Evolutionary conservation across 2,888 invertebrate species (phyloP).

Genomic region (Drosophila pseudotakahashii): DNA sequence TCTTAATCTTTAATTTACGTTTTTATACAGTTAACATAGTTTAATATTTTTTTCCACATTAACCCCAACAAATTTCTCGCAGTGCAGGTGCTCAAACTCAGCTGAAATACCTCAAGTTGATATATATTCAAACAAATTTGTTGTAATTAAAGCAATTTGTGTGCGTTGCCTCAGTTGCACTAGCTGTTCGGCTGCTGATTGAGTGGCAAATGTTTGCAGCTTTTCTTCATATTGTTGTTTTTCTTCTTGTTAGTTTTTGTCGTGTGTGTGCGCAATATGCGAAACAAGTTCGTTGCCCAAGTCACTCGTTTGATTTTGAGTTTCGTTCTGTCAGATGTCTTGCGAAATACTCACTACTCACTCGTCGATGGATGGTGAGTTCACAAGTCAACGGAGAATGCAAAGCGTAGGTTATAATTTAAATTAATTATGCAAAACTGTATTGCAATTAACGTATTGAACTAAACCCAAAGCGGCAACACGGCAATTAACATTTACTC

Average conservation of each 20-base stretch:
- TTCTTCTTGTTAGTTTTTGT: not conserved
- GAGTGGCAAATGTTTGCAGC: slow-evolving; percentile 68
- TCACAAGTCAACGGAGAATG: slow-evolving; percentile 43
- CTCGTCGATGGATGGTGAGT: slow-evolving; percentile 27
- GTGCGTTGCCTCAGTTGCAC: slow-evolving; percentile 57
- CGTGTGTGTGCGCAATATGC: slow-evolving; percentile 41
- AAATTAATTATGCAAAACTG: slow-evolving; percentile 63
- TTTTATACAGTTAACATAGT: no score
- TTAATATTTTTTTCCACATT: no score
- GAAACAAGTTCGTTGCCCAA: slow-evolving; percentile 73
- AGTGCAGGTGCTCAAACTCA: slow-evolving; percentile 21
- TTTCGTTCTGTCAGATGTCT: slow-evolving; percentile 50
- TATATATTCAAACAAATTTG: slow-evolving; percentile 67
- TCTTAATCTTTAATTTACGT: no score
- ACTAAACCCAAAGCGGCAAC: slow-evolving; percentile 24
- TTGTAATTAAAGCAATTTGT: slow-evolving; percentile 73
- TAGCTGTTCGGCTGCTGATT: slow-evolving; percentile 57
- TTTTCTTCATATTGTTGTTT: slow-evolving; percentile 13
- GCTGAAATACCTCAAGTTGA: slow-evolving; percentile 46
- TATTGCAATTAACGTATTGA: slow-evolving; percentile 53
- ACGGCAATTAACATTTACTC: slow-evolving; percentile 44
- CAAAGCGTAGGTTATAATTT: slow-evolving; percentile 59
- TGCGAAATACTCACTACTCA: slow-evolving; percentile 23
- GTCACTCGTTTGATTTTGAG: slow-evolving; percentile 58
- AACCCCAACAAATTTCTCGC: not conserved